Percentiles rank a stretch among this genome's conserved stretches.
Conservation (phyloP, 2,888 invertebrate species). For the Gasteruption jaculator region DNA sequence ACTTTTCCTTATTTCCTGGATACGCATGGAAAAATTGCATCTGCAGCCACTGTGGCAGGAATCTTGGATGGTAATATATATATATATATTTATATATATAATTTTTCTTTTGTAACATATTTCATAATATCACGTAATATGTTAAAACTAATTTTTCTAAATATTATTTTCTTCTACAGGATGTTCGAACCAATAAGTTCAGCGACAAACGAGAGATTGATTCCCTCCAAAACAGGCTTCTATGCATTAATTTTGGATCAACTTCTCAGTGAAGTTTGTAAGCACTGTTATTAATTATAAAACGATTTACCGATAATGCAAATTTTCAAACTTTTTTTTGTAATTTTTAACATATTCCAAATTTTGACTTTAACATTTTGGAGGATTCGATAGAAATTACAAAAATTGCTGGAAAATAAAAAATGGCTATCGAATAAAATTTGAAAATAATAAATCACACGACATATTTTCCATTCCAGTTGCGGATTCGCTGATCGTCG, state of each 20-base stretch:
- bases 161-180: constrained; percentile 44
- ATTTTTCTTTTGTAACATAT: background rate
- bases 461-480: constrained; percentile 49
- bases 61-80: constrained; percentile 55
- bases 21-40: constrained; percentile 62
- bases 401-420: too few species aligned
- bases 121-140: too few species aligned
- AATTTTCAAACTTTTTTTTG: constrained; percentile 9
- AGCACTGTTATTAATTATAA: constrained; percentile 19
- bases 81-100: background rate
- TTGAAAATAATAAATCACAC: constrained; percentile 10
- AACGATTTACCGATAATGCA: background rate
- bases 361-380: background rate
- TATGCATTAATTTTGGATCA: constrained; percentile 42
- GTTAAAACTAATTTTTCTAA: too few species aligned
- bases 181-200: constrained; percentile 54
- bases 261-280: constrained; percentile 46
- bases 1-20: constrained; percentile 65
- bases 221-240: constrained; percentile 43
- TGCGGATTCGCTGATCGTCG: constrained; percentile 57
- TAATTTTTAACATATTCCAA: background rate
- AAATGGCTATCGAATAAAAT: too few species aligned
- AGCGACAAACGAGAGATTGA: constrained; percentile 31
- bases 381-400: too few species aligned
- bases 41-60: constrained; percentile 60